A percentile compares a stretch with the other conserved stretches of the same genome.
These are phyloP conservation scores for Corythaixoides concolor DNA, from an alignment of 2,113 vertebrate genomes.

Conservation along the genomic window DNA sequence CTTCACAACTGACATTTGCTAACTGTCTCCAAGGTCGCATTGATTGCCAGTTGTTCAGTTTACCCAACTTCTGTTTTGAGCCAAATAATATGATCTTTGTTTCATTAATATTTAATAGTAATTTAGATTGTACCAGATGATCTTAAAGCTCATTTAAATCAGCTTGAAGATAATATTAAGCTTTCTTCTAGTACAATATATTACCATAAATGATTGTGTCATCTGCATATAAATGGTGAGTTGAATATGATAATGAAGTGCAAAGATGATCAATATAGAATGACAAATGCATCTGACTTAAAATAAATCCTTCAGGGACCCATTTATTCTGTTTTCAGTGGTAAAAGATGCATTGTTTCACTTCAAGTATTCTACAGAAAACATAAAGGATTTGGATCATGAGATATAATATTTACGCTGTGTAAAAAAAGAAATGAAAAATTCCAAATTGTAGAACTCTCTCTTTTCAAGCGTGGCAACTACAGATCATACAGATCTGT, in stretches of 20 bases:
- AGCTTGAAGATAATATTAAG: constrained; percentile 79
- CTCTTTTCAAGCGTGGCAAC: constrained; percentile 58
- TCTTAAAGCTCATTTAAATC: constrained; percentile 81
- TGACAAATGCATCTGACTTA: constrained; percentile 70
- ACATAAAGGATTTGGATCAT: constrained; percentile 51
- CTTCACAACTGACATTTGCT: constrained; percentile 37
- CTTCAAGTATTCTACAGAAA: constrained; percentile 58
- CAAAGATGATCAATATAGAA: constrained; percentile 77
- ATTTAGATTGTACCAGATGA: constrained; percentile 79
- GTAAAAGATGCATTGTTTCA: constrained; percentile 69
- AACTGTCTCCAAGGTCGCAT: constrained; percentile 65
- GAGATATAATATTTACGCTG: constrained; percentile 30
- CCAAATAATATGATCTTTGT: constrained; percentile 74
- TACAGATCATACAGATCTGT: constrained; percentile 20
- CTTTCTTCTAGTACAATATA: constrained; percentile 76
- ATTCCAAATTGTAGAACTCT: constrained; percentile 7
- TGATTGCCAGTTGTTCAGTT: constrained; percentile 59
- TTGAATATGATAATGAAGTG: constrained; percentile 72
- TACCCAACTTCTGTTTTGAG: constrained; percentile 71
- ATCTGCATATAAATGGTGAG: constrained; percentile 77
- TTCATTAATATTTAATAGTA: constrained; percentile 84
- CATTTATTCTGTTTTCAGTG: constrained; percentile 62
- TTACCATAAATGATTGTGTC: constrained; percentile 75
- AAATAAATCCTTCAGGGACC: constrained; percentile 69
- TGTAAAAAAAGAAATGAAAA: not conserved